Conservation (phyloP, 2,888 invertebrate species). For the Hemaris fuciformis region DNA sequence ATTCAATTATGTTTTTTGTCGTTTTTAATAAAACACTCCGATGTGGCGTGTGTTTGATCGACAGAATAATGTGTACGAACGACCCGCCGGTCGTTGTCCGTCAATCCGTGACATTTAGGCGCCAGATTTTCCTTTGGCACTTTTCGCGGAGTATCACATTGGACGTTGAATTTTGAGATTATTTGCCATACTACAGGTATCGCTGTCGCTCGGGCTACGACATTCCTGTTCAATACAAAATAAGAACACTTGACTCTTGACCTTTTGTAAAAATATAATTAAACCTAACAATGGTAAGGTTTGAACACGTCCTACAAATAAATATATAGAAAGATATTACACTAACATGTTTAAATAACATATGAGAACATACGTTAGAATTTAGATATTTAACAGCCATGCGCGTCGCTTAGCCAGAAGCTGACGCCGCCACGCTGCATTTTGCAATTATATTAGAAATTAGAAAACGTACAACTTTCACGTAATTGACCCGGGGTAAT, state of each 20-base stretch:
- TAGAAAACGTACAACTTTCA: conserved; percentile 63
- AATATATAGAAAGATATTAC: too few species aligned
- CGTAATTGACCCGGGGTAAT: conserved; percentile 56
- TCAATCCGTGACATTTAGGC: neutral
- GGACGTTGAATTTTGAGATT: neutral
- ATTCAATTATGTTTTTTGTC: conserved; percentile 7
- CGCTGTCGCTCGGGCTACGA: neutral
- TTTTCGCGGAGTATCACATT: neutral
- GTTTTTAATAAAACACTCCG: neutral
- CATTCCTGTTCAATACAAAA: too few species aligned
- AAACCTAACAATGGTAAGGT: too few species aligned
- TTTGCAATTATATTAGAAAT: conserved; percentile 60
- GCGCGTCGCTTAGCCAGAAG: too few species aligned
- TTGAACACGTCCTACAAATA: neutral
- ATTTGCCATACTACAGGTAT: neutral
- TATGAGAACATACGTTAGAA: neutral
- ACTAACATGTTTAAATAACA: neutral
- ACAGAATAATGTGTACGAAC: neutral
- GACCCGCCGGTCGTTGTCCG: neutral
- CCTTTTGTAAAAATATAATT: too few species aligned
- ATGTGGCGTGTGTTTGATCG: neutral
- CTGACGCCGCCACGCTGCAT: conserved; percentile 25
- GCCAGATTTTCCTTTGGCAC: neutral
- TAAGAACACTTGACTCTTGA: too few species aligned
- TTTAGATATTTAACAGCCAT: neutral